These are phyloP conservation scores for Phodopus roborovskii DNA, from an alignment of 2,113 vertebrate species.

Conservation along the genomic window DNA sequence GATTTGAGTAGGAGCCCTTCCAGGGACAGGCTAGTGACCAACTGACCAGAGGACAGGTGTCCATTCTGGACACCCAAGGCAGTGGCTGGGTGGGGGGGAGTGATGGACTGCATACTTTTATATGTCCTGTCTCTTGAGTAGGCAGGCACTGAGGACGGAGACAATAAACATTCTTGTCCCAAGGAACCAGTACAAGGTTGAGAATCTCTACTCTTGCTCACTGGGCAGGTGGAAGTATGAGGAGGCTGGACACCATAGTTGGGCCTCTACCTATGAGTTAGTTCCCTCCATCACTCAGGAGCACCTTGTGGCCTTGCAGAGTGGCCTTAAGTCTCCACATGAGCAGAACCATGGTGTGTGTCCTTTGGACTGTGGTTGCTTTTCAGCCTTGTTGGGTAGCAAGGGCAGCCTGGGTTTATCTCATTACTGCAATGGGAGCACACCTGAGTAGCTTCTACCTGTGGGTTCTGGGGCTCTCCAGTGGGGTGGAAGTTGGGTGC, in stretches of 20 bases:
- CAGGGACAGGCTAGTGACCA: neutral
- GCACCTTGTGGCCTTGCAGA: neutral
- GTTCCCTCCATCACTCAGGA: neutral
- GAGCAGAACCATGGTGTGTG: neutral
- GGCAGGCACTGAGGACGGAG: neutral
- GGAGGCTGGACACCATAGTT: rapidly evolving
- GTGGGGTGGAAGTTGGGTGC: neutral
- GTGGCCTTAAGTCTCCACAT: neutral
- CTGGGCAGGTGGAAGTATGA: neutral
- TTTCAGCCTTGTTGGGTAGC: neutral
- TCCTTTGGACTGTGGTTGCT: neutral
- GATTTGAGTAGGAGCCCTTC: too few species aligned
- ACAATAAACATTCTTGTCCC: neutral
- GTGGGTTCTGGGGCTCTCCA: neutral
- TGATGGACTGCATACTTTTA: rapidly evolving
- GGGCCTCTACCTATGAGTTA: neutral
- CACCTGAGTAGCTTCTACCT: neutral
- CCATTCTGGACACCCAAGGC: neutral
- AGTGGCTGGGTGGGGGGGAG: too few species aligned
- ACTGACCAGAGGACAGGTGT: neutral
- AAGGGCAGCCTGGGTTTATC: neutral
- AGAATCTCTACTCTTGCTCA: neutral
- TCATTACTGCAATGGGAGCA: neutral
- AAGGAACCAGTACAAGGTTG: neutral
- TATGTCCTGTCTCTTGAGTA: neutral